A percentile compares a stretch with the other conserved stretches of the same genome.
phyloP scores from a whole-genome alignment of 2,113 vertebrate genomes.

The Sterna hirundo region DNA sequence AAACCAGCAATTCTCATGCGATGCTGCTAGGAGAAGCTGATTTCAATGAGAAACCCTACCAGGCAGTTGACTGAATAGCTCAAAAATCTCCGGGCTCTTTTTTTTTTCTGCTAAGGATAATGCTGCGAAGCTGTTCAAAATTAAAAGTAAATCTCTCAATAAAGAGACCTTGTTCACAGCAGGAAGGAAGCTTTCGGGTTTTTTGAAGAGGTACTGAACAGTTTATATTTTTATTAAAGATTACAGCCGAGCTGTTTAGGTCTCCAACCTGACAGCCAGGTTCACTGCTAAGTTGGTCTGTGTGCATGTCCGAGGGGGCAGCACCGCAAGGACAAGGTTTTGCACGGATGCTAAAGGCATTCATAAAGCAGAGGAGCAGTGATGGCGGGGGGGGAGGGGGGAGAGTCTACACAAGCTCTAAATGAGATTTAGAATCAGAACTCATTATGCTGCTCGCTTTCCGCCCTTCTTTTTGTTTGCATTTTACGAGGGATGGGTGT shows the following conservation, averaged over 20 bases:
- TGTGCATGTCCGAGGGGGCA: rapidly evolving
- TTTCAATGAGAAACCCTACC: not conserved
- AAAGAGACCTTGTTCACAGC: constrained; percentile 58
- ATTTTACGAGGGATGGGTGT: not conserved
- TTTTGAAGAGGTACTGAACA: not conserved
- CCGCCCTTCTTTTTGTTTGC: not conserved
- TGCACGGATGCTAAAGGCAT: not conserved
- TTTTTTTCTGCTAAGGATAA: constrained; percentile 36
- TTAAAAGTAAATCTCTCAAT: constrained; percentile 74
- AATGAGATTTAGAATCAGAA: not conserved
- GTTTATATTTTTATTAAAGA: constrained; percentile 32
- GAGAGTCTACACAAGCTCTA: not conserved
- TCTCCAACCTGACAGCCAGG: not conserved
- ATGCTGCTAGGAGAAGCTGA: not conserved
- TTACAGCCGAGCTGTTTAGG: not conserved
- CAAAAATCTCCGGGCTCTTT: not conserved
- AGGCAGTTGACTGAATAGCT: constrained; percentile 37
- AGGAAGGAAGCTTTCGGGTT: constrained; percentile 12
- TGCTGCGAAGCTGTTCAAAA: constrained; percentile 65
- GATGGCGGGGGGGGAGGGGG: rapidly evolving
- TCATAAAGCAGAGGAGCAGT: not conserved
- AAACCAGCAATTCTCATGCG: not conserved
- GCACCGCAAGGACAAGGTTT: not conserved
- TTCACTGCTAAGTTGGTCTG: not conserved
- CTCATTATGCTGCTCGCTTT: not conserved